Base-by-base conservation (phyloP, 1,140 invertebrate genomes). In the Doryteuthis pealeii region DNA sequence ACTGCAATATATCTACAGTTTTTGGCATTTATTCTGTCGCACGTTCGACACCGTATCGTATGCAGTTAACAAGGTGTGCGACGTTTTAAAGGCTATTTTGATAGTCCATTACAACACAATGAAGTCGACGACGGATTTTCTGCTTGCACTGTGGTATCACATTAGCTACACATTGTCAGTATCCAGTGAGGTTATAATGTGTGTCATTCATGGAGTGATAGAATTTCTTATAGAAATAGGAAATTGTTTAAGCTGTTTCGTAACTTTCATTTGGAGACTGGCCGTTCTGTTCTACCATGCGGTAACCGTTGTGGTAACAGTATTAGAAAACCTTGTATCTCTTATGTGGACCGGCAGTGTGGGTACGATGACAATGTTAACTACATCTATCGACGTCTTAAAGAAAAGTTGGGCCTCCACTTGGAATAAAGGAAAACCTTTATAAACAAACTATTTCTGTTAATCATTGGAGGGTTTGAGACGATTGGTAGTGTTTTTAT, bases 151-250 rank as follows among this genome's bases (percentile, higher is more conserved):
- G 26, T 22, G 74, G 18, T 12, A 18, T 22, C 3, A 49, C 3
- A 22, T 75, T 33, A 35, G n/a, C n/a, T 31, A 28, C n/a, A 31
- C 58, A 28, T 18, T 77, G 26, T 26, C 54, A 12, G 54, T 26
- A 12, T 72, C 72, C 32, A 14, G 71, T 15, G 58, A 69, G 14
- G 28, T 40, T 45, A 32, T 76, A 14, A 58, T 66, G 22, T 65
- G 45, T 2, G 28, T 78, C 14, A 22, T 72, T 15, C 30, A 71
- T 31, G 70, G 71, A 58, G 33, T 74, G 26, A 67, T 71, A 14
- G 77, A 79, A 15, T 79, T 79, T 75, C 22, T 73, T 12, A 15
- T 26, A 14, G 77, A 79, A 70, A 30, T 79, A 15, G 70, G 49
- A 62, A 45, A 26, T 4, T 79, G 77, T 40, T 26, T 79, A 18